A percentile compares a stretch with the other conserved stretches of the same genome.
These are phyloP conservation scores for Congeria kusceri DNA, from an alignment of 2,888 invertebrate genomes.

Conservation along the genomic window DNA sequence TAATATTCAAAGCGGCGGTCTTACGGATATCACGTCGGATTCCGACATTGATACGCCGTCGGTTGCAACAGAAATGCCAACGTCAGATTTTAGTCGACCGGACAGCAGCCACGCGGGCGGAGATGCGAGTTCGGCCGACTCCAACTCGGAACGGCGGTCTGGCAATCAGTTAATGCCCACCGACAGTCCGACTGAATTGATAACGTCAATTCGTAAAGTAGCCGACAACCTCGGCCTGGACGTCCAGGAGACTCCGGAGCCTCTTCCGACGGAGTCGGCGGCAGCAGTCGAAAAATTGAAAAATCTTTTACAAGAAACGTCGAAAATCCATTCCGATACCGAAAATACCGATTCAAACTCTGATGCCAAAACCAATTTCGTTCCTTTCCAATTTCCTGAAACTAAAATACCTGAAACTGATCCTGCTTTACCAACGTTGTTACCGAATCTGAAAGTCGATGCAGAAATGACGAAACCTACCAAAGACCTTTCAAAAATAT, in stretches of 20 bases:
- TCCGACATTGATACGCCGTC: neutral
- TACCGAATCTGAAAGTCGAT: no score
- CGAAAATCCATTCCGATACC: neutral
- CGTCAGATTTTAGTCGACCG: neutral
- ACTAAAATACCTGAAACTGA: no score
- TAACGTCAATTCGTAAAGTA: constrained; percentile 9
- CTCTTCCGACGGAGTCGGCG: no score
- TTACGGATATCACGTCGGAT: constrained; percentile 29
- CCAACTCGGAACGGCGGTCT: neutral
- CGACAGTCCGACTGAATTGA: constrained; percentile 1
- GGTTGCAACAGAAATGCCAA: neutral
- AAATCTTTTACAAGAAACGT: constrained; percentile 14
- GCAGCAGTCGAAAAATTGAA: neutral
- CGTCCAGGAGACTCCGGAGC: no score
- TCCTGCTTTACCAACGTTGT: no score
- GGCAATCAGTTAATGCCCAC: neutral
- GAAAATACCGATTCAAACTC: constrained; percentile 3
- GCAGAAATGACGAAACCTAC: no score
- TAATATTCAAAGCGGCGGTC: constrained; percentile 49
- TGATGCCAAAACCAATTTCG: no score
- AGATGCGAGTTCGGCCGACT: neutral
- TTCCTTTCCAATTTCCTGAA: no score
- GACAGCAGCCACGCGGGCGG: neutral
- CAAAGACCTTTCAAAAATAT: no score
- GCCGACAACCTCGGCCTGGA: constrained; percentile 5